A percentile compares a stretch with the other conserved stretches of the same genome.
Evolutionary conservation across 1,140 invertebrate genomes (phyloP).

Genomic region (Pseudomyrmex concolor): DNA sequence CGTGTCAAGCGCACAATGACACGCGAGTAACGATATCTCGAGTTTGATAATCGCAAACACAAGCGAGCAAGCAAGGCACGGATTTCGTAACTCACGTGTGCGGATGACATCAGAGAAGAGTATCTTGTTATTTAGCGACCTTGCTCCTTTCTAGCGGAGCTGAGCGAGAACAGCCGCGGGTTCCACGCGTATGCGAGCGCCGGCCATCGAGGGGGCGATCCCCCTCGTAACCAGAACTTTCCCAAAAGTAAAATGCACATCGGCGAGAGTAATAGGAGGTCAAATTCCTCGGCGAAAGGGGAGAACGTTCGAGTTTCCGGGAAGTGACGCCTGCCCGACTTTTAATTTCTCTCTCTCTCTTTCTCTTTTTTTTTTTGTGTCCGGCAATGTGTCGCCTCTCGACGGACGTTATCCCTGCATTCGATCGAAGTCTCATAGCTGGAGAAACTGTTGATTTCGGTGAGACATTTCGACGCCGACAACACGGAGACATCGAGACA

Average conservation of each 20-base stretch:
- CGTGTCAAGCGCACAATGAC: background rate
- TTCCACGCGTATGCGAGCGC: background rate
- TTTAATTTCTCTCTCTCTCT: conserved; percentile 48
- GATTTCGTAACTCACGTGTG: conserved; percentile 53
- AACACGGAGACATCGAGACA: background rate
- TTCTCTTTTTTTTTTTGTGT: background rate
- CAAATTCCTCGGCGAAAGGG: conserved; percentile 49
- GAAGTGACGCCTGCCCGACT: conserved; percentile 50
- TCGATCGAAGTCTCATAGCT: background rate
- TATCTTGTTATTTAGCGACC: conserved; percentile 53
- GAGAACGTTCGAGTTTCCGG: conserved; percentile 53
- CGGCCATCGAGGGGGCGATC: background rate
- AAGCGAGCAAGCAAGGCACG: background rate
- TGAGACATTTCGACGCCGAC: background rate
- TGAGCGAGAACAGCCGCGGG: background rate
- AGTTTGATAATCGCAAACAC: conserved; percentile 32
- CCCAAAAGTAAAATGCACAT: conserved; percentile 63
- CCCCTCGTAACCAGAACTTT: conserved; percentile 31
- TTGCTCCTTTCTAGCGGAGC: conserved; percentile 38
- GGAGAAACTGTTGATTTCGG: conserved; percentile 8
- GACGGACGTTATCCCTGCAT: conserved; percentile 1
- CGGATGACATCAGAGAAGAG: conserved; percentile 50
- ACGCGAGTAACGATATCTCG: conserved; percentile 18
- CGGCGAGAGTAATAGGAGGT: conserved; percentile 60
- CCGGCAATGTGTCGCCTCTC: conserved; percentile 4